Evolutionary conservation across 1,140 invertebrate genomes (phyloP), one percentile per base, ranked within the genome.

Genomic region (Pseudoatta argentina): DNA sequence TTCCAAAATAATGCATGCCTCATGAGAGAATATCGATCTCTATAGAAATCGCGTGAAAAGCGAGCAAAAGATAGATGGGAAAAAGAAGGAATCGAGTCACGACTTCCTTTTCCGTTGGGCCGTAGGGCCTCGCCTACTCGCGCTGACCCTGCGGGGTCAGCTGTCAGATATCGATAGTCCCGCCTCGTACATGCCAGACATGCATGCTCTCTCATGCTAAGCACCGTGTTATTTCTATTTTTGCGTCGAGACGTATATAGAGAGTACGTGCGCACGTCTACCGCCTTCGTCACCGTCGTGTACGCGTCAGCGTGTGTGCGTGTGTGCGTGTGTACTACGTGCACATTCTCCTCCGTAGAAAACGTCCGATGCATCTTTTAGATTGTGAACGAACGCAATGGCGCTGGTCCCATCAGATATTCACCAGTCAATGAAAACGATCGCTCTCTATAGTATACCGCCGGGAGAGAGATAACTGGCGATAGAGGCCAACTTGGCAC

Each of bases 101-200:
- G 88, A 91, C 82, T 91, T 91, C 88, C 89, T 89, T 88, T 89
- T 91, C 89, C 90, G 88, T 59, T 71, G 71, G 14, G 24, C 73
- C 66, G 72, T 48, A 73, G 39, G 67, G 72, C 64, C 82, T 90
- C 91, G 88, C 87, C 87, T 90, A 91, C 87, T 89, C 75, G 85
- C n/a, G 88, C 57, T 88, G 91, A 92, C 89, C 91, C 78, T 72
- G 30, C 51, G 61, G 69, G 91, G 91, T 92, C 90, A 91, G 66
- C 91, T 86, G 90, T 90, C 91, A 89, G 91, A 66, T 91, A 92
- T 92, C 89, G 90, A 92, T 91, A 92, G 85, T 88, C 89, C 61
- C 76, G 57, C 57, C 86, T 86, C 77, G 79, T 88, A 64, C 82
- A 71, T 30, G 53, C 71, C 82, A 89, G 89, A 89, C 88, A 88